Conservation (phyloP, 2,888 invertebrate species). For the Lamellibrachia satsuma region DNA sequence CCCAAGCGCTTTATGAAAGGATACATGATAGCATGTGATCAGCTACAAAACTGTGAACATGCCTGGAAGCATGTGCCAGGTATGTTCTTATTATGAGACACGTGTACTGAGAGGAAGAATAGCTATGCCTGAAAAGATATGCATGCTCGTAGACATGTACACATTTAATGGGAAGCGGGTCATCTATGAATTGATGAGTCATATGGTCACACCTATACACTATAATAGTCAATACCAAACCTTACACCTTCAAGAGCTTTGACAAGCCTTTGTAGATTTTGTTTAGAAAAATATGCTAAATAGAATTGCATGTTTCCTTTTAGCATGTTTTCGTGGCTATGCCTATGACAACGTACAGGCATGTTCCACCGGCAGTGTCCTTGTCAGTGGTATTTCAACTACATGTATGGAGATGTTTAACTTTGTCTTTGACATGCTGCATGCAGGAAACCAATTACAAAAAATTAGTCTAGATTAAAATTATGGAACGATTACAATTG, state of each 20-base stretch:
- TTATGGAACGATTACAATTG: background rate
- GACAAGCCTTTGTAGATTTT: background rate
- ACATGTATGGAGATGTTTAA: too few species aligned
- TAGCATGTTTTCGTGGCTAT: background rate
- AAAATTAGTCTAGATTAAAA: background rate
- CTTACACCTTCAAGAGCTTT: background rate
- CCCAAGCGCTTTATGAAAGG: background rate
- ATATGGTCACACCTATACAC: background rate
- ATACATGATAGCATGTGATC: background rate
- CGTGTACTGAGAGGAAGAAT: background rate
- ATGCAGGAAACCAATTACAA: background rate
- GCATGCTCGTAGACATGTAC: background rate
- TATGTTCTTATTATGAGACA: background rate
- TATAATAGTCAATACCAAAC: background rate
- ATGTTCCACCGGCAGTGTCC: too few species aligned
- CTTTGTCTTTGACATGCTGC: too few species aligned
- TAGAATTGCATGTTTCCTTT: background rate
- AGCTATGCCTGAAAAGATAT: background rate
- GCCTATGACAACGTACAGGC: too few species aligned
- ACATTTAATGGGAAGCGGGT: background rate
- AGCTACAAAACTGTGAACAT: background rate
- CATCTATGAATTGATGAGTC: background rate
- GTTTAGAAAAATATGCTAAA: background rate
- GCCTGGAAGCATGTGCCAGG: background rate
- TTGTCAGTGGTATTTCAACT: too few species aligned